Conservation (phyloP, 1,140 invertebrate species). For the Amyelois transitella region DNA sequence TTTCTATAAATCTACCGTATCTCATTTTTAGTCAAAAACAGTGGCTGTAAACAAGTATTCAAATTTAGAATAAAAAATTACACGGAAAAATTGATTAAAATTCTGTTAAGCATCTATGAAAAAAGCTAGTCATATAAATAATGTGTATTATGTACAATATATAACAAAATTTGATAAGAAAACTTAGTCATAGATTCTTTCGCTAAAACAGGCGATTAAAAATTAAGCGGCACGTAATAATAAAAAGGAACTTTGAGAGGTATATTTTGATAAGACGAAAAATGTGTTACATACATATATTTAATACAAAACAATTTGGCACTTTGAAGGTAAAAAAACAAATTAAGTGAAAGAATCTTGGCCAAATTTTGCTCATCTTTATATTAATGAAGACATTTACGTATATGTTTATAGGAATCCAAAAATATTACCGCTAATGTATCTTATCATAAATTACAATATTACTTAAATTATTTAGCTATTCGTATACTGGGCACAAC, state of each 20-base stretch:
- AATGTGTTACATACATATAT: slow-evolving; percentile 2
- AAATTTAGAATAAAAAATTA: slow-evolving; percentile 32
- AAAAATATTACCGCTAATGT: slow-evolving; percentile 72
- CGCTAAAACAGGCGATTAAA: slow-evolving; percentile 18
- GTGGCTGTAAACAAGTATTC: slow-evolving; percentile 47
- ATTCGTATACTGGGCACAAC: slow-evolving; percentile 75
- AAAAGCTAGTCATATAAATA: slow-evolving; percentile 55
- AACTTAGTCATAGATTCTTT: slow-evolving; percentile 59
- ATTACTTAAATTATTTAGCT: slow-evolving; percentile 67
- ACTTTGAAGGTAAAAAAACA: slow-evolving; percentile 40
- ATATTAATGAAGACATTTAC: slow-evolving; percentile 62
- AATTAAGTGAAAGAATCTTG: slow-evolving; percentile 57
- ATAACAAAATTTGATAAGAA: slow-evolving; percentile 46
- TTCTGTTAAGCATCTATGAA: slow-evolving; percentile 11
- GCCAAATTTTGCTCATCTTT: slow-evolving; percentile 46
- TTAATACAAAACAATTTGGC: slow-evolving; percentile 45
- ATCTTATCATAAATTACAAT: slow-evolving; percentile 73
- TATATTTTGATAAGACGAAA: slow-evolving; percentile 27
- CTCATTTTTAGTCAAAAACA: slow-evolving; percentile 18
- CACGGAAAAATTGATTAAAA: slow-evolving; percentile 14
- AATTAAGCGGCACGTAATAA: slow-evolving; percentile 19
- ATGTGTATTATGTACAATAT: slow-evolving; percentile 64
- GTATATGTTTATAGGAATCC: slow-evolving; percentile 74
- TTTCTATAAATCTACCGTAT: neutral
- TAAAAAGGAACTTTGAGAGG: slow-evolving; percentile 34